phyloP scores from a whole-genome alignment of 2,888 invertebrate species.

The Metellina segmentata region DNA sequence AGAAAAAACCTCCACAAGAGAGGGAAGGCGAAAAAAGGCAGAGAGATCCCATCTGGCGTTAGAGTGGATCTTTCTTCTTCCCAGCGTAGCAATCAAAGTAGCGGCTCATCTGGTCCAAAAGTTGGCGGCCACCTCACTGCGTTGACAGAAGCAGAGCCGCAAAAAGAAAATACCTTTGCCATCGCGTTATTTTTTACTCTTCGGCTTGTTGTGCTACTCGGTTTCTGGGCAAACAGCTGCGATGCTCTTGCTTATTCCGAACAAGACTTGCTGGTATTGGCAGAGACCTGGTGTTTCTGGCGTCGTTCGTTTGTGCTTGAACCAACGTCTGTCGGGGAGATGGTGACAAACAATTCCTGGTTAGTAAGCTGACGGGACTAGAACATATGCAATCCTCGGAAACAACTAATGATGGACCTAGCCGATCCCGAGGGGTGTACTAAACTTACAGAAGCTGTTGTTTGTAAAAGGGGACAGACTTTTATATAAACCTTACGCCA shows the following conservation, averaged over 20 bases:
- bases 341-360: too few relatives aligned
- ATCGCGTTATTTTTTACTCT: conserved; percentile 22
- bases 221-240: conserved; percentile 37
- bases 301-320: not conserved
- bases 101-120: conserved; percentile 55
- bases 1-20: conserved; percentile 6
- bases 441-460: too few relatives aligned
- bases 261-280: not conserved
- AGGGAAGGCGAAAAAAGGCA: not conserved
- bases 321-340: too few relatives aligned
- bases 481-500: too few relatives aligned
- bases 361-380: too few relatives aligned
- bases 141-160: conserved; percentile 42
- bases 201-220: conserved; percentile 11
- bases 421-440: too few relatives aligned
- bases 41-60: conserved; percentile 45
- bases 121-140: conserved; percentile 29
- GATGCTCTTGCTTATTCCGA: not conserved
- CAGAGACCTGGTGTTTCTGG: not conserved
- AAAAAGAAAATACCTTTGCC: conserved; percentile 36
- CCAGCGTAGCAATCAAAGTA: conserved; percentile 38
- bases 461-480: too few relatives aligned
- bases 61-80: conserved; percentile 26
- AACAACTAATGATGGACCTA: too few relatives aligned
- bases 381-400: too few relatives aligned